Evolutionary conservation across 2,797 vertebrate species (phyloP), one percentile per base, ranked within the genome.

Genomic region (Typhlichthys subterraneus): DNA sequence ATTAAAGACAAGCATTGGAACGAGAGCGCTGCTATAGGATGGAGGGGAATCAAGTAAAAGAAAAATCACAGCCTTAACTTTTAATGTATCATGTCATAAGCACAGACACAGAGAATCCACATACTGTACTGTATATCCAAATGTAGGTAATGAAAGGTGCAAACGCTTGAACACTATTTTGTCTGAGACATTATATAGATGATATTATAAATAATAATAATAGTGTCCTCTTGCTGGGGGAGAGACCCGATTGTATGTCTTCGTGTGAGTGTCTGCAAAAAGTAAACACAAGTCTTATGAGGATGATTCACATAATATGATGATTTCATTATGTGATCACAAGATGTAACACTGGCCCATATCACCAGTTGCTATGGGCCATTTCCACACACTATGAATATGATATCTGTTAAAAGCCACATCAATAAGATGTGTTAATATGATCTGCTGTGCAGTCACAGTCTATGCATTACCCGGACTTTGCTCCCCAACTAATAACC

Each of bases 221-320:
- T 68, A 68, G 61, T 59, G 80, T 73, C 57, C 23, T 53, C 33
- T 13, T 14, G 17, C 53, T 12, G 64, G 70, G 47, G 47, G 67
- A 53, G 57, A 63, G 53, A n/a, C 47, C 51, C 49, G 17, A 46
- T 46, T 45, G 61, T 38, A 69, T 15, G 55, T 53, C 59, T 69
- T 66, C 71, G 60, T 67, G 7, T 56, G 76, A 68, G 83, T 87
- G 85, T 87, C 72, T 61, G 72, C 70, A 62, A 84, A 84, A 84
- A 84, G 78, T 73, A 87, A 88, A 88, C 88, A 80, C 61, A 75
- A 88, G 85, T 88, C 85, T 87, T 88, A 88, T 88, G 86, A 88
- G 81, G 71, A 75, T 82, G 85, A 88, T 87, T 86, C 83, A 77
- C 79, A 83, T 88, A 85, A 90, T 80, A 45, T 14, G 75, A 84